A percentile compares a stretch with the other conserved stretches of the same genome.
These are phyloP conservation scores for Sinocyclocheilus anshuiensis DNA, from an alignment of 2,113 vertebrate genomes.

Conservation along the genomic window DNA sequence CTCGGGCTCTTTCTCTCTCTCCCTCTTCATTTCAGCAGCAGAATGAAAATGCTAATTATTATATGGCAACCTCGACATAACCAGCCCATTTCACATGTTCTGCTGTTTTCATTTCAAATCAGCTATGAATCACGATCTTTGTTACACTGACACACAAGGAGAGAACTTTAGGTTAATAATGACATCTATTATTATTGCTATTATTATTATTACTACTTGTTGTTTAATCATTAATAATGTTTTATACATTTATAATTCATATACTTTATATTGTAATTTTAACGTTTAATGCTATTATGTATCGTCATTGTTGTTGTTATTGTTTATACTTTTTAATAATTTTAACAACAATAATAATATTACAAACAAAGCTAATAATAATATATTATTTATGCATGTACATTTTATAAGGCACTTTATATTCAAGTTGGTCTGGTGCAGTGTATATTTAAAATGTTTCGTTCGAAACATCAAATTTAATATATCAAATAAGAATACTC, in stretches of 20 bases:
- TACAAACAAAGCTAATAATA: not conserved
- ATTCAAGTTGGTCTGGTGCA: not conserved
- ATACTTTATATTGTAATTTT: not conserved
- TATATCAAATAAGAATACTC: not conserved
- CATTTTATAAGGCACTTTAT: not conserved
- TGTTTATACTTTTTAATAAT: not conserved
- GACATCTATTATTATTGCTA: not conserved
- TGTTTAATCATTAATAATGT: not conserved
- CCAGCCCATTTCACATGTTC: slow-evolving; percentile 58
- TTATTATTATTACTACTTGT: not conserved
- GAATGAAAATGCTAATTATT: slow-evolving; percentile 85
- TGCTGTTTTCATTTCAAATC: slow-evolving; percentile 52
- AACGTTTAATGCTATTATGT: not conserved
- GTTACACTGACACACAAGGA: slow-evolving; percentile 26
- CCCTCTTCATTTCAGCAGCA: slow-evolving; percentile 79
- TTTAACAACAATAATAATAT: not conserved
- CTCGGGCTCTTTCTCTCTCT: slow-evolving; percentile 49
- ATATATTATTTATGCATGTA: too few relatives aligned
- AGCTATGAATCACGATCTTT: slow-evolving; percentile 30
- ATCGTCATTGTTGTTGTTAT: not conserved
- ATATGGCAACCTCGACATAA: slow-evolving; percentile 61
- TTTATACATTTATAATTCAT: not conserved
- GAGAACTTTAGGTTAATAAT: not conserved
- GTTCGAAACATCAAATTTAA: not conserved
- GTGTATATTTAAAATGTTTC: not conserved